A percentile compares a stretch with the other conserved stretches of the same genome.
Evolutionary conservation across 2,797 vertebrate genomes (phyloP).

Genomic region (Pristis pectinata): DNA sequence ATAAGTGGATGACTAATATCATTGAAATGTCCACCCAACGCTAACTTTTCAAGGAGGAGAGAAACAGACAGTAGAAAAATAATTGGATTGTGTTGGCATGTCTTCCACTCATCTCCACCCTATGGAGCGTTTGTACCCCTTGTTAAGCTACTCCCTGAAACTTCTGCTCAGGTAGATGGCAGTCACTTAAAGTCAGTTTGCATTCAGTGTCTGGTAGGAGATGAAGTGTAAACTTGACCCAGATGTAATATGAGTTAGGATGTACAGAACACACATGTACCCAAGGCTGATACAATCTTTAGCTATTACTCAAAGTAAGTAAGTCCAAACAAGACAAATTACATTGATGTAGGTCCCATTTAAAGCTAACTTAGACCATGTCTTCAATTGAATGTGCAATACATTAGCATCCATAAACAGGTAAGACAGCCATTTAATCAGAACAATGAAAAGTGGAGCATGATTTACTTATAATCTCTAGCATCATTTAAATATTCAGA

Average conservation of each 20-base stretch:
- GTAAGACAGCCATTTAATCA: conserved; percentile 11
- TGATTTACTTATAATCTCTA: background rate
- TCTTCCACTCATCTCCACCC: background rate
- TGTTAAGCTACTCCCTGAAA: background rate
- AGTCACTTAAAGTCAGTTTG: background rate
- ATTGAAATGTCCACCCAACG: background rate
- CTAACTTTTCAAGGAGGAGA: background rate
- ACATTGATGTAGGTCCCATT: background rate
- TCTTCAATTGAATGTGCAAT: background rate
- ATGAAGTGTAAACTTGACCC: background rate
- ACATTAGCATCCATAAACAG: background rate
- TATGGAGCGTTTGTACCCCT: background rate
- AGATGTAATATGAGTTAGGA: background rate
- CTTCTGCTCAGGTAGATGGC: background rate
- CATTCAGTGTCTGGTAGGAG: background rate
- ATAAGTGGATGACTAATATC: background rate
- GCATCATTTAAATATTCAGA: background rate
- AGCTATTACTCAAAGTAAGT: background rate
- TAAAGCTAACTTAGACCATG: conserved; percentile 22
- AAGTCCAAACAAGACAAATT: background rate
- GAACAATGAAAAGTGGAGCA: background rate
- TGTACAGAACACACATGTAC: background rate
- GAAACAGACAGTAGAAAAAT: background rate
- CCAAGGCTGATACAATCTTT: background rate
- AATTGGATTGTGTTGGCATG: background rate